A percentile compares a stretch with the other conserved stretches of the same genome.
Evolutionary conservation across 2,888 invertebrate genomes (phyloP).

Genomic region (Eilema sororculum): DNA sequence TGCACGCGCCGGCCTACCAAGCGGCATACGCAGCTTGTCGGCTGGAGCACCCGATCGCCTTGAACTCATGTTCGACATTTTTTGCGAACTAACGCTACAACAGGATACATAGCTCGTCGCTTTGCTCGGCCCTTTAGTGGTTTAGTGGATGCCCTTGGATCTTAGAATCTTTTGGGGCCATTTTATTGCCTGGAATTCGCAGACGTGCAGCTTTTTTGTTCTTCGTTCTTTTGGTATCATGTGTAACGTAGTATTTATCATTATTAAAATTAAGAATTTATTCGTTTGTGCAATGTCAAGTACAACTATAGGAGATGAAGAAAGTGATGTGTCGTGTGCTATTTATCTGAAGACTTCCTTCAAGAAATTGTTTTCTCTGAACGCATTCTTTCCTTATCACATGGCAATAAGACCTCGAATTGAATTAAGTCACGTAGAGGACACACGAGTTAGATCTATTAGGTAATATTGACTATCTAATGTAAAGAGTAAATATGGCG

Average conservation of each 20-base stretch:
- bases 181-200: slow-evolving; percentile 49
- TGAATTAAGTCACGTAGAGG: slow-evolving; percentile 66
- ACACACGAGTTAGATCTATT: slow-evolving; percentile 59
- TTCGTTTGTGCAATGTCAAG: neutral
- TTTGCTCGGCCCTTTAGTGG: slow-evolving; percentile 67
- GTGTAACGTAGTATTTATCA: slow-evolving; percentile 14
- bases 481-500: slow-evolving; percentile 70
- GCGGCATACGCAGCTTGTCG: slow-evolving; percentile 35
- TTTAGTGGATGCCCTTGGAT: slow-evolving; percentile 76
- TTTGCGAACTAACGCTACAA: slow-evolving; percentile 76
- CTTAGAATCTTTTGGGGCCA: slow-evolving; percentile 53
- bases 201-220: slow-evolving; percentile 32
- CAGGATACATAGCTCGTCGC: slow-evolving; percentile 75
- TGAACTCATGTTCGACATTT: slow-evolving; percentile 84
- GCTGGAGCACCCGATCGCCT: slow-evolving; percentile 81
- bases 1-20: slow-evolving; percentile 41
- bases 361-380: neutral
- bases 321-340: neutral
- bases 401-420: slow-evolving; percentile 59
- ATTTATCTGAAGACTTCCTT: neutral
- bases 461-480: slow-evolving; percentile 66
- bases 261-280: neutral
- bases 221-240: slow-evolving; percentile 35
- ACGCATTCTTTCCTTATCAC: slow-evolving; percentile 35
- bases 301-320: neutral